These are phyloP conservation scores for Stratiolaelaps scimitus DNA, from an alignment of 1,140 invertebrate genomes.

Conservation along the genomic window DNA sequence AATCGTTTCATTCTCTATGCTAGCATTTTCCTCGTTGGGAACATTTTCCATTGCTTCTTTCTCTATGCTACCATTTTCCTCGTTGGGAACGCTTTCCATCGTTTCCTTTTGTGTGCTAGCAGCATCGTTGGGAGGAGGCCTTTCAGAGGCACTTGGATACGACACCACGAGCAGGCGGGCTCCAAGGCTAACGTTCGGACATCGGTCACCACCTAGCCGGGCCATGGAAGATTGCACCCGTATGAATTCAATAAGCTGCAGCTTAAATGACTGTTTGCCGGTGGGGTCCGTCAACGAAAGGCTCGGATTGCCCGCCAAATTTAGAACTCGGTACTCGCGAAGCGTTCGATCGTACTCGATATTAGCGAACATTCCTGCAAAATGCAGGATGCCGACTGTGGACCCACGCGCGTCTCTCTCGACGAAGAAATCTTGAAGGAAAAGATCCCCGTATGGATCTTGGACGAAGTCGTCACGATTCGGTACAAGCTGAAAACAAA, in stretches of 20 bases:
- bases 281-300: background rate
- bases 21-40: background rate
- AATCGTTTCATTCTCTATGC: background rate
- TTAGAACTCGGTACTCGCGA: background rate
- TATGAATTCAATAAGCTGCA: background rate
- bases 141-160: background rate
- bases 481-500: background rate
- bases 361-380: conserved; percentile 1
- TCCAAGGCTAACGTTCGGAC: background rate
- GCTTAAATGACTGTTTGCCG: conserved; percentile 2
- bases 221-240: background rate
- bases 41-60: too few species aligned
- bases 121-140: background rate
- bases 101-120: background rate
- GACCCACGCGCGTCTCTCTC: conserved; percentile 2
- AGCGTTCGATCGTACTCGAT: conserved; percentile 12
- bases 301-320: background rate
- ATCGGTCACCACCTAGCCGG: background rate
- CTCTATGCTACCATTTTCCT: too few species aligned
- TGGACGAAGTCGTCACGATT: background rate
- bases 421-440: conserved; percentile 10
- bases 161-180: conserved; percentile 2
- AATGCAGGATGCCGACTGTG: background rate
- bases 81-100: background rate
- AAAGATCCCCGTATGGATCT: background rate